phyloP scores from a whole-genome alignment of 2,888 invertebrate species.

The Cordilura impudica region DNA sequence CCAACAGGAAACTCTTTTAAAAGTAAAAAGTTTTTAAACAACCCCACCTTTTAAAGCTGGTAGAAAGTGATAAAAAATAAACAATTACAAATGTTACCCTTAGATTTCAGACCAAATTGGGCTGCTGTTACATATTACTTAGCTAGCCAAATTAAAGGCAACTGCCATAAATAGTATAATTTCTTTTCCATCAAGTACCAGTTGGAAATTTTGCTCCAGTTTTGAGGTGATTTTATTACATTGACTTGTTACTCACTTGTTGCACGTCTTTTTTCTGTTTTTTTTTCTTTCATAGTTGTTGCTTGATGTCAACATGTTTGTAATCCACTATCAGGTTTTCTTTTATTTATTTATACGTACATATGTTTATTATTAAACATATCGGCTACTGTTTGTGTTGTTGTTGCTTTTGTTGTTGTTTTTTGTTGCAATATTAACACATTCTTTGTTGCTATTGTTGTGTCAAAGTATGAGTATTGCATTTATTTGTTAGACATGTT shows the following conservation, averaged over 20 bases:
- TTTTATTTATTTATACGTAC: not conserved
- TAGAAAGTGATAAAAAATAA: not conserved
- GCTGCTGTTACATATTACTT: not conserved
- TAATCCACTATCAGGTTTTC: slow-evolving; percentile 35
- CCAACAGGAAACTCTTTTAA: slow-evolving; percentile 50
- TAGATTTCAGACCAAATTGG: not conserved
- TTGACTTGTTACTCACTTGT: not conserved
- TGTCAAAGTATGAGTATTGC: slow-evolving; percentile 59
- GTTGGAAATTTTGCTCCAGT: not conserved
- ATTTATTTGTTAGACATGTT: slow-evolving; percentile 43
- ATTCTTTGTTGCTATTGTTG: slow-evolving; percentile 58
- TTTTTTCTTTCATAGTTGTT: no score
- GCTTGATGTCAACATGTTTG: slow-evolving; percentile 46
- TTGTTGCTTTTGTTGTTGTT: not conserved
- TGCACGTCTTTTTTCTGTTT: no score
- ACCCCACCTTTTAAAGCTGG: not conserved
- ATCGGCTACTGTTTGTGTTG: slow-evolving; percentile 3
- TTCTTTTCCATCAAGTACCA: not conserved
- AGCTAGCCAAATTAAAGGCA: not conserved
- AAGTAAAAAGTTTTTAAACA: slow-evolving; percentile 12
- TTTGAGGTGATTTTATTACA: not conserved
- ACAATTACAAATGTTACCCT: no score
- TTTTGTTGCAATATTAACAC: slow-evolving; percentile 52
- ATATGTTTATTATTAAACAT: not conserved
- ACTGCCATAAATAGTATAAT: not conserved